phyloP scores from a whole-genome alignment of 2,888 invertebrate genomes.

The Meiosimyza platycephala region DNA sequence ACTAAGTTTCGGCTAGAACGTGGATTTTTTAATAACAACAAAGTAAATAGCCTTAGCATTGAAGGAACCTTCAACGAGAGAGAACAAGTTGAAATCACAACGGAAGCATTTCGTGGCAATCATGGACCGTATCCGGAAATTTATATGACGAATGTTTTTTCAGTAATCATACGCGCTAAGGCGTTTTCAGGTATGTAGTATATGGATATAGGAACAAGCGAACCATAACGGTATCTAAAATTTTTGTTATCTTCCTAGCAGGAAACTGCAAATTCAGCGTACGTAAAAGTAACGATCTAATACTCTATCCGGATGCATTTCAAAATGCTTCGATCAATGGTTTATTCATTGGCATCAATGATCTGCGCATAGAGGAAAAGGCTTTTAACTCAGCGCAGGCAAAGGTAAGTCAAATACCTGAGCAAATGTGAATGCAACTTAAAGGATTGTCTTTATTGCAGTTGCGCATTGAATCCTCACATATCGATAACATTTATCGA shows the following conservation, averaged over 20 bases:
- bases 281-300: constrained; percentile 54
- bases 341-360: constrained; percentile 54
- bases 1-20: constrained; percentile 55
- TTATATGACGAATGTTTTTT: constrained; percentile 54
- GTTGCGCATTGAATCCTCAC: constrained; percentile 59
- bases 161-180: constrained; percentile 56
- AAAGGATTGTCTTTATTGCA: constrained; percentile 41
- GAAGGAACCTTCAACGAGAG: constrained; percentile 52
- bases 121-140: constrained; percentile 63
- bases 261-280: constrained; percentile 61
- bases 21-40: constrained; percentile 57
- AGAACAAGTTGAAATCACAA: constrained; percentile 61
- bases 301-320: constrained; percentile 58
- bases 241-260: constrained; percentile 39
- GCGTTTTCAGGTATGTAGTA: constrained; percentile 60
- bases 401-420: constrained; percentile 51
- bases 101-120: constrained; percentile 56
- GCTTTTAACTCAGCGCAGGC: constrained; percentile 61
- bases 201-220: not conserved
- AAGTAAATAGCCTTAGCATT: constrained; percentile 60
- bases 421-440: not conserved
- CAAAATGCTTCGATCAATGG: constrained; percentile 59
- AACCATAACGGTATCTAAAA: not conserved
- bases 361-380: constrained; percentile 57
- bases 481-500: constrained; percentile 56